Conservation (phyloP, 2,888 invertebrate genomes). For the Tetramorium bicarinatum region DNA sequence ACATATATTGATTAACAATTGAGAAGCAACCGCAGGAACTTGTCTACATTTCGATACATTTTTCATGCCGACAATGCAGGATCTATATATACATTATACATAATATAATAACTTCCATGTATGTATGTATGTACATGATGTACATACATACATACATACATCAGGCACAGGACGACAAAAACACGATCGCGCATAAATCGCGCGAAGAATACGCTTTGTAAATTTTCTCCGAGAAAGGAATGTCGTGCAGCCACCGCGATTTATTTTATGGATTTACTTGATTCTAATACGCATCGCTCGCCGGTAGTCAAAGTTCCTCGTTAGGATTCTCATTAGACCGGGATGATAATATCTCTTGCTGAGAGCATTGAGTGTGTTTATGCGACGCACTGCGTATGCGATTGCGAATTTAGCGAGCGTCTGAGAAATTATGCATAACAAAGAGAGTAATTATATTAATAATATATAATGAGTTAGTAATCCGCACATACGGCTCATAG, state of each 20-base stretch:
- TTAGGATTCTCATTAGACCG: conserved; percentile 13
- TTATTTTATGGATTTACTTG: conserved; percentile 28
- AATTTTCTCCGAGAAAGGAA: neutral
- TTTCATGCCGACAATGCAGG: too few relatives aligned
- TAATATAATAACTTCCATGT: too few relatives aligned
- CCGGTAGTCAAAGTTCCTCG: neutral
- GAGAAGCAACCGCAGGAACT: too few relatives aligned
- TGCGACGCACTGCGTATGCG: neutral
- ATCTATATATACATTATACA: too few relatives aligned
- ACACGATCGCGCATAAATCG: neutral
- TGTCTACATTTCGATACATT: too few relatives aligned
- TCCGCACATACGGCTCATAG: neutral
- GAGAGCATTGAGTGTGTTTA: conserved; percentile 3
- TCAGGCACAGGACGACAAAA: neutral
- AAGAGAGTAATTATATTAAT: conserved; percentile 24
- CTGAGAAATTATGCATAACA: conserved; percentile 23
- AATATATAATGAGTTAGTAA: conserved; percentile 10
- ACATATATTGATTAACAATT: too few relatives aligned
- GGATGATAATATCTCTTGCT: neutral
- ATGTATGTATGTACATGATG: too few relatives aligned
- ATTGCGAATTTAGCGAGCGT: neutral
- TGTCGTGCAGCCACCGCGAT: neutral
- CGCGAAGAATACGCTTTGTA: neutral
- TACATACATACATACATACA: too few relatives aligned
- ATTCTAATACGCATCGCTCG: conserved; percentile 10